Conservation (phyloP, 2,113 vertebrate species). For the Rynchops niger region DNA sequence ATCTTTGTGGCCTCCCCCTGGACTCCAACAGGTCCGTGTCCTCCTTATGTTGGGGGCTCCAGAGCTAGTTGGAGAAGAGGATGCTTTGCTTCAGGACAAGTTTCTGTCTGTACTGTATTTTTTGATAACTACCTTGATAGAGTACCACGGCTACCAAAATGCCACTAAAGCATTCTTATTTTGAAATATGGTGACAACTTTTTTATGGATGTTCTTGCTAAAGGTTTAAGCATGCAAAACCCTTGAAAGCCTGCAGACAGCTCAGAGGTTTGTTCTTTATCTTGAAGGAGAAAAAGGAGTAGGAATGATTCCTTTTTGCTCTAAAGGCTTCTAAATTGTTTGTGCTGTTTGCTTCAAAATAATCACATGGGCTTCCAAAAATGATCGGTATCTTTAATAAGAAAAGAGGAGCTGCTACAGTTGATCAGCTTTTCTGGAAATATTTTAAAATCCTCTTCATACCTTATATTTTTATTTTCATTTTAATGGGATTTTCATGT, state of each 20-base stretch:
- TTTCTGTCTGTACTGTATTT: neutral
- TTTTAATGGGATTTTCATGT: neutral
- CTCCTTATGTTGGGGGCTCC: neutral
- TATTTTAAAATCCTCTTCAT: neutral
- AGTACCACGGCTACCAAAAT: neutral
- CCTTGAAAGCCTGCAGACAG: neutral
- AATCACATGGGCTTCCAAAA: neutral
- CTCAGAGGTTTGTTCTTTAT: neutral
- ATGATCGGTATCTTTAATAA: neutral
- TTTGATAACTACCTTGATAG: neutral
- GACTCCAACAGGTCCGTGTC: neutral
- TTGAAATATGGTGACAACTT: neutral
- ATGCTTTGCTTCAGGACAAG: neutral
- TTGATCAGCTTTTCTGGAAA: neutral
- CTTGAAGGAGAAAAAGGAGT: neutral
- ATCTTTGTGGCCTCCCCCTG: neutral
- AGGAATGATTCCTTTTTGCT: neutral
- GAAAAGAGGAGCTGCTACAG: neutral
- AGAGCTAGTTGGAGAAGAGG: neutral
- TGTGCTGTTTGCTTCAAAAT: neutral
- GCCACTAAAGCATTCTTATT: neutral
- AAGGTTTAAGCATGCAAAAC: neutral
- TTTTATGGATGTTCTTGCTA: neutral
- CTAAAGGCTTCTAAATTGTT: neutral
- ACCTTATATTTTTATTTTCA: neutral